These are phyloP conservation scores for Diuraphis noxia DNA, from an alignment of 1,140 invertebrate species.

Conservation along the genomic window DNA sequence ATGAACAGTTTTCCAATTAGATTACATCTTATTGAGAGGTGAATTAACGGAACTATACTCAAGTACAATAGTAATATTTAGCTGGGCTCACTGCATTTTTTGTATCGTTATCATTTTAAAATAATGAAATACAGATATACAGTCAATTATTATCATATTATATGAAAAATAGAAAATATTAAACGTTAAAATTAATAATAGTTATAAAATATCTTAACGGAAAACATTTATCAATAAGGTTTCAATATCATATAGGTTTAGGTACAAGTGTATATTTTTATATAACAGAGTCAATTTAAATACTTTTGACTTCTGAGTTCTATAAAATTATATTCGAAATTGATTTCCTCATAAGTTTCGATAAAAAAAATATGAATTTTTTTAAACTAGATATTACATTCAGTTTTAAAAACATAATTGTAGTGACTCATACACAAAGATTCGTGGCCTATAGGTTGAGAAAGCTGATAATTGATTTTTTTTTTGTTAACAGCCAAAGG, in stretches of 20 bases:
- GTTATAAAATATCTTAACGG: no score
- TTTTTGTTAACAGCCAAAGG: background rate
- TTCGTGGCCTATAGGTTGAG: background rate
- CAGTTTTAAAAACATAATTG: background rate
- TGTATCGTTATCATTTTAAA: background rate
- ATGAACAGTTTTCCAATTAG: conserved; percentile 48
- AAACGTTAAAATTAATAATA: background rate
- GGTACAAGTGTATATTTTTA: background rate
- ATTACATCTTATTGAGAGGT: conserved; percentile 20
- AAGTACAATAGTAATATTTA: background rate
- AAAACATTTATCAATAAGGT: no score
- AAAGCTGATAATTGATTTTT: background rate
- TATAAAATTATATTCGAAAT: background rate
- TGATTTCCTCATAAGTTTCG: background rate
- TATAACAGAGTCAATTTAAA: background rate
- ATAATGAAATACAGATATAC: background rate
- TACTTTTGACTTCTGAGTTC: background rate
- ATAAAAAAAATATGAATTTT: background rate
- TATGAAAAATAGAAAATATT: background rate
- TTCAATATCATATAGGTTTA: background rate
- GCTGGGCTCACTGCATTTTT: background rate
- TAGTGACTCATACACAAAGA: background rate
- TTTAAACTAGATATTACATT: background rate
- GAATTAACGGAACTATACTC: background rate
- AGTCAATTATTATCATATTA: background rate